phyloP scores from a whole-genome alignment of 2,888 invertebrate genomes.

The Salticus scenicus region DNA sequence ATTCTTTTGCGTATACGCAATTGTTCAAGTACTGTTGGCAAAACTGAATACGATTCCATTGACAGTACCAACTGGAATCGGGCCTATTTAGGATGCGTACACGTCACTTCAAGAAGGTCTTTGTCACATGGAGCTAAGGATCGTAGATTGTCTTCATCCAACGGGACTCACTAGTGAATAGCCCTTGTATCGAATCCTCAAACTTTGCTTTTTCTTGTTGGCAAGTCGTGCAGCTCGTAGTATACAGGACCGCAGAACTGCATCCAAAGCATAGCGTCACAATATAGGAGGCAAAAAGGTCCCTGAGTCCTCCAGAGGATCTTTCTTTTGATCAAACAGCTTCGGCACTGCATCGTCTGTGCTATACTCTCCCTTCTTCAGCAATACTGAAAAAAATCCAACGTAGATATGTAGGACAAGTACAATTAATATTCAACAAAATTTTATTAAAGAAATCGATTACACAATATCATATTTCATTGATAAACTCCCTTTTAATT shows the following conservation, averaged over 20 bases:
- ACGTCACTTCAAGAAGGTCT: not conserved
- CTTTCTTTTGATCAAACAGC: constrained; percentile 61
- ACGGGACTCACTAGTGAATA: not conserved
- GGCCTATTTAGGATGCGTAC: not conserved
- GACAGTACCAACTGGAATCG: not conserved
- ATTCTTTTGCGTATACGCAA: too few relatives aligned
- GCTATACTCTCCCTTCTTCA: constrained; percentile 59
- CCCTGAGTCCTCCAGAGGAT: constrained; percentile 80
- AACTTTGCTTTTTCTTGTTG: not conserved
- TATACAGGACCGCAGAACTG: constrained; percentile 14
- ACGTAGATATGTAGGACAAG: too few relatives aligned
- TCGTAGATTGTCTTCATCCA: constrained; percentile 14
- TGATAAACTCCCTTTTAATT: too few relatives aligned
- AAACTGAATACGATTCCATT: not conserved
- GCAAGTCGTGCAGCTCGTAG: constrained; percentile 12
- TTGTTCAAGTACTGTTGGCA: too few relatives aligned
- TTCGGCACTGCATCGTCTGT: constrained; percentile 58
- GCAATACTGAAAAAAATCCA: constrained; percentile 52
- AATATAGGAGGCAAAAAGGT: constrained; percentile 82
- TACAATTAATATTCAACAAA: too few relatives aligned
- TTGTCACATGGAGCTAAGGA: constrained; percentile 7
- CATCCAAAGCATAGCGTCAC: constrained; percentile 74
- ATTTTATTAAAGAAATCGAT: too few relatives aligned
- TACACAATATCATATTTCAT: too few relatives aligned
- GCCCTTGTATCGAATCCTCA: not conserved